Base-by-base conservation (phyloP, 2,113 vertebrate species). In the Scatophagus argus region DNA sequence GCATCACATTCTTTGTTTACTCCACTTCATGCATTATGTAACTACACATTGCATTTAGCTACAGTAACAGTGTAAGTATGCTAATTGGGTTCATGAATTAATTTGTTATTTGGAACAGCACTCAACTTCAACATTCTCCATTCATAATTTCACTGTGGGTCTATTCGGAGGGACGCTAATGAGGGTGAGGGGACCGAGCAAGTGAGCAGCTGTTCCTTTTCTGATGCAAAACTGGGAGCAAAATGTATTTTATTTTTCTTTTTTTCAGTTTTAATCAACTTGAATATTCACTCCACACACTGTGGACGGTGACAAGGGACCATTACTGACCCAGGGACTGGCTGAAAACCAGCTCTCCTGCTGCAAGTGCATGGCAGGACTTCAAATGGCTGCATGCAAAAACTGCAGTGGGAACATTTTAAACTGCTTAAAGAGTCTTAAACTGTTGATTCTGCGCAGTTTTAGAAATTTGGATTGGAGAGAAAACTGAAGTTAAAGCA, bases 21-120 rank as follows among this genome's bases (percentile, higher is more conserved):
- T 64, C 73, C 51, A 21, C 62, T 64, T 54, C 51, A 41, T 86
- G 83, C 75, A 61, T 86, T 87, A 80, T 85, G 87, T 83, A 88
- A 88, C 77, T 58, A 76, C 61, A 62, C 58, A 52, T 1, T 72
- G 62, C 77, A 27, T 56, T 80, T 60, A 58, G 52, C 70, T 47
- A 34, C 82, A 27, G 63, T 60, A 58, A 31, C 51, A 60, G 74
- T 1, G 21, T 65, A 64, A 59, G n/a, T 21, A 64, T 71, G 74
- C 61, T 85, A 87, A 90, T 86, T 86, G 65, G 69, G 62, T 67
- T 77, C 21, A 59, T 81, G 73, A 83, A 88, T 81, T 76, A 31
- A 81, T 85, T 77, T 72, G 41, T 61, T 71, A 34, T 80, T 62
- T 68, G 51, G 82, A 85, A 61, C 51, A 38, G 51, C 72, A 29